Conservation (phyloP, 2,888 invertebrate species). For the Caenorhabditis imperialis region DNA sequence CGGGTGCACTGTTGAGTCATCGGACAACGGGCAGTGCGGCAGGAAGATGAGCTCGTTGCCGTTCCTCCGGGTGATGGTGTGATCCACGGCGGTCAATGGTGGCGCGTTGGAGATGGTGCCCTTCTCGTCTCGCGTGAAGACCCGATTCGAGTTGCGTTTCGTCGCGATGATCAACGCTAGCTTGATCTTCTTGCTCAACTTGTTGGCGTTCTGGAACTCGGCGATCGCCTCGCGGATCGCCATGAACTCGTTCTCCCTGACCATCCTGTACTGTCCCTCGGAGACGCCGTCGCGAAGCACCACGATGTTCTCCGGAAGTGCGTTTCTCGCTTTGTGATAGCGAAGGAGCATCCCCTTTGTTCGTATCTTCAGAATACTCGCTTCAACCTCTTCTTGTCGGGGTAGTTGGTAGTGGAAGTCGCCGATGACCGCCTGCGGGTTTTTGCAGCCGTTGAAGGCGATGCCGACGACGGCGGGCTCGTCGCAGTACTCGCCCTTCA, state of each 20-base stretch:
- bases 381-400: constrained; percentile 51
- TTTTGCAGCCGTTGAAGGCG: constrained; percentile 52
- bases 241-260: constrained; percentile 38
- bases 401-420: constrained; percentile 62
- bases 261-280: constrained; percentile 63
- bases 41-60: constrained; percentile 63
- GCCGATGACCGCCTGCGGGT: constrained; percentile 52
- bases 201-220: too few relatives aligned
- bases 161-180: constrained; percentile 68
- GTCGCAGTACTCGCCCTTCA: constrained; percentile 12
- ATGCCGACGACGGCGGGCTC: constrained; percentile 56
- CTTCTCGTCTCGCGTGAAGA: constrained; percentile 27
- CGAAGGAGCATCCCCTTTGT: constrained; percentile 50
- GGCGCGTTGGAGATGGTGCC: constrained; percentile 49
- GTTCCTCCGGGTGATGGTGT: constrained; percentile 54
- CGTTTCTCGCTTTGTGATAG: constrained; percentile 29
- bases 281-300: constrained; percentile 63
- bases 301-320: constrained; percentile 48
- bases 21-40: constrained; percentile 2
- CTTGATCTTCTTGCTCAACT: constrained; percentile 42
- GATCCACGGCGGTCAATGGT: constrained; percentile 64
- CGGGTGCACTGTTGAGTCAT: constrained; percentile 67
- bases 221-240: too few relatives aligned
- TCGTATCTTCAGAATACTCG: constrained; percentile 33
- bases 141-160: constrained; percentile 68